Evolutionary conservation across 2,797 vertebrate species (phyloP).

Genomic region (Myotis findleyi): DNA sequence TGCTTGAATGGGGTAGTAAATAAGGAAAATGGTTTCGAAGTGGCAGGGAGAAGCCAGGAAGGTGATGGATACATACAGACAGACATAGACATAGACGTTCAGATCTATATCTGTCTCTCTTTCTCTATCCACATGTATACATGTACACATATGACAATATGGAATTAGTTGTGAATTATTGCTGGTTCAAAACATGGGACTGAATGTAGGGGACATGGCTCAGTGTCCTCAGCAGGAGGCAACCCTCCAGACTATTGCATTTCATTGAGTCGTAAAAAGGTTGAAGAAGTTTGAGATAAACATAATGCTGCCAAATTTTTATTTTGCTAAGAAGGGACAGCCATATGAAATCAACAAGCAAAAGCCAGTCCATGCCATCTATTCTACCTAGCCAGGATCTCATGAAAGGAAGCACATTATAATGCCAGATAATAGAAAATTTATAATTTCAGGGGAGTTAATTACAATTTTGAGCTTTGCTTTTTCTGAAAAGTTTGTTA

Average conservation of each 20-base stretch:
- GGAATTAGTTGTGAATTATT: slow-evolving; percentile 1
- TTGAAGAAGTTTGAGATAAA: background rate
- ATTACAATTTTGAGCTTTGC: background rate
- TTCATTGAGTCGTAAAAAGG: background rate
- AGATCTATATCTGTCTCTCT: background rate
- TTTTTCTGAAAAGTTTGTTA: background rate
- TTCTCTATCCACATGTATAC: background rate
- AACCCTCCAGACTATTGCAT: background rate
- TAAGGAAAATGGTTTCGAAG: background rate
- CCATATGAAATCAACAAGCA: background rate
- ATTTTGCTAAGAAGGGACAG: background rate
- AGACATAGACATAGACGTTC: background rate
- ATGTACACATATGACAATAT: background rate
- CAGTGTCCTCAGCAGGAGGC: background rate
- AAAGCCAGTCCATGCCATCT: background rate
- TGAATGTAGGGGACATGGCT: background rate
- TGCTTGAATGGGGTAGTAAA: background rate
- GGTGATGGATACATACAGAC: background rate
- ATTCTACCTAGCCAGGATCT: background rate
- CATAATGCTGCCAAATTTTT: background rate
- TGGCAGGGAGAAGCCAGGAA: background rate
- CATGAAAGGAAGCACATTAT: background rate
- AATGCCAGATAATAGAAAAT: background rate
- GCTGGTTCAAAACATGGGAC: background rate
- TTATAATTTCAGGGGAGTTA: background rate